A percentile compares a stretch with the other conserved stretches of the same genome.
phyloP scores from a whole-genome alignment of 2,888 invertebrate genomes.

The Globia sparganii region DNA sequence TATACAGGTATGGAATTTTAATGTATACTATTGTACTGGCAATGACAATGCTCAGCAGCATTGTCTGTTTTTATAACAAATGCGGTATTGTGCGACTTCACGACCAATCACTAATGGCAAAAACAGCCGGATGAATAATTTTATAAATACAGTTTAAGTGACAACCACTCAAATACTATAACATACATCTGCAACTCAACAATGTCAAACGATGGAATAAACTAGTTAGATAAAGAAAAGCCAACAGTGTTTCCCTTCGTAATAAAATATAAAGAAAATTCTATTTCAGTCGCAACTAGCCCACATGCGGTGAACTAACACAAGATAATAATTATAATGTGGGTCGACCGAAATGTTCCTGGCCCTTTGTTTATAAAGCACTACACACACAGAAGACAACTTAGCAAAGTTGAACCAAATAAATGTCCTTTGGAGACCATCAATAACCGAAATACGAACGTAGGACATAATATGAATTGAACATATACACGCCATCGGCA shows the following conservation, averaged over 20 bases:
- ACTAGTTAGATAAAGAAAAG: slow-evolving; percentile 9
- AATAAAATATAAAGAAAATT: slow-evolving; percentile 47
- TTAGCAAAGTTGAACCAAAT: background rate
- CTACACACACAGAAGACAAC: background rate
- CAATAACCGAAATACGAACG: slow-evolving; percentile 47
- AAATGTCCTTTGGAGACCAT: slow-evolving; percentile 32
- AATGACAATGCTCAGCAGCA: background rate
- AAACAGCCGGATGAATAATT: background rate
- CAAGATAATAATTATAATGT: slow-evolving; percentile 32
- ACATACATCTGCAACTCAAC: background rate
- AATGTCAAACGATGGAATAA: background rate
- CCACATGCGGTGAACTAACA: slow-evolving; percentile 46
- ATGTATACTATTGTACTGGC: slow-evolving; percentile 15
- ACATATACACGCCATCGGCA: slow-evolving; percentile 1
- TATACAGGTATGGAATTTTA: background rate
- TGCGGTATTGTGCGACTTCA: slow-evolving; percentile 15
- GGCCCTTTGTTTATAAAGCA: slow-evolving; percentile 50
- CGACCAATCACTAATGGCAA: background rate
- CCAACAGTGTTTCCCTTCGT: slow-evolving; percentile 1
- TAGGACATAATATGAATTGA: slow-evolving; percentile 35
- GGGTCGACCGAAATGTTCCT: slow-evolving; percentile 28
- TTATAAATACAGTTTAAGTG: background rate
- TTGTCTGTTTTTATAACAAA: slow-evolving; percentile 8
- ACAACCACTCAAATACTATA: background rate
- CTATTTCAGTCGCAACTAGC: slow-evolving; percentile 42